Base-by-base conservation (phyloP, 2,888 invertebrate species). In the Cabera pusaria region DNA sequence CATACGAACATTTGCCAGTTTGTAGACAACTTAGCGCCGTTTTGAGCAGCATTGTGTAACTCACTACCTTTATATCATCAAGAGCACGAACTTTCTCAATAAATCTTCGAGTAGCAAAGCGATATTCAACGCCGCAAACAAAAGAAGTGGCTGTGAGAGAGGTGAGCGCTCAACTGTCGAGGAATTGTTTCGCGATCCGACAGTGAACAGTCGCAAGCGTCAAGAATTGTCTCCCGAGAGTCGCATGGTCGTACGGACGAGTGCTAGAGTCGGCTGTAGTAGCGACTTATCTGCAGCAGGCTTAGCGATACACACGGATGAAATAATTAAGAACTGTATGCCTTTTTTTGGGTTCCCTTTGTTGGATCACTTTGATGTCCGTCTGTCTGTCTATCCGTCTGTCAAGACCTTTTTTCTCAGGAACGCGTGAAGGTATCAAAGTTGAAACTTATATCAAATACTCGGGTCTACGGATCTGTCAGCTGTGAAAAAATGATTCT, bases 211-310 rank as follows among this genome's bases (percentile, higher is more conserved):
- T 14, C 14, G 14, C 14, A 4, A 35, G 28, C 24, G 48, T 49
- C 33, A 33, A 46, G 48, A 44, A 51, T 49, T 54, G 56, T 50
- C 49, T 52, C 48, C 51, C 56, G 54, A 53, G 54, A 56, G 59
- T 51, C 54, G 54, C 42, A 26, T 47, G 47, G 52, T 60, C 54
- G 59, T 54, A 39, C 54, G 53, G 55, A 52, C 56, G 53, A 60
- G 63, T 60, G 47, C 67, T 64, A 40, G 43, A 59, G 55, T 45
- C 48, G 35, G 56, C 51, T 59, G 57, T 59, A n/a, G n/a, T n/a
- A n/a, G n/a, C 52, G 56, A 53, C 64, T 70, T 66, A 63, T 63
- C 63, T 66, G 50, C 51, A 54, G 48, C 35, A 6, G 8, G 29
- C 21, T 32, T 16, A 11, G 17, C 38, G 39, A 42, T 56, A 64